Conservation (phyloP, 1,140 invertebrate species). For the Drosophila chauvacae region DNA sequence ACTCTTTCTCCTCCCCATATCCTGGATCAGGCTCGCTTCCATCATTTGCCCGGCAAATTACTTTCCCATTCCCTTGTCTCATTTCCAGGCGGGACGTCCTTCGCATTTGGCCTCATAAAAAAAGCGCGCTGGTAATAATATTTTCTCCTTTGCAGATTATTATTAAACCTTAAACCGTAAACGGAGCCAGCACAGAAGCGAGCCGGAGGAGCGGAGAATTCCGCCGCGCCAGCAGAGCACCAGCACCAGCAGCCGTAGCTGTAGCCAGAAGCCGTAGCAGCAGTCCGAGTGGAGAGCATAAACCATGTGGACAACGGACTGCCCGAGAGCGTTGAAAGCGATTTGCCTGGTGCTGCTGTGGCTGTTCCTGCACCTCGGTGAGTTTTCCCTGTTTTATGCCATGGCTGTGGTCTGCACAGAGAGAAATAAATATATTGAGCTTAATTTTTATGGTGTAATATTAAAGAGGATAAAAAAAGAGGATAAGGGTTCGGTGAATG, state of each 20-base stretch:
- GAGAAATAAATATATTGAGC: neutral
- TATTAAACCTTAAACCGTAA: slow-evolving; percentile 59
- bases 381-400: slow-evolving; percentile 18
- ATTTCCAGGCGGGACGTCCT: slow-evolving; percentile 31
- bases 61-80: slow-evolving; percentile 30
- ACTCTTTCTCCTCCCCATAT: slow-evolving; percentile 5
- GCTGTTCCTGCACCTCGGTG: slow-evolving; percentile 68
- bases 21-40: slow-evolving; percentile 23
- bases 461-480: neutral
- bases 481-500: neutral
- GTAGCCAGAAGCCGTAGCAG: slow-evolving; percentile 20
- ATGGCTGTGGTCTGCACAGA: neutral
- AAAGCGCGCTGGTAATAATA: slow-evolving; percentile 51
- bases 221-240: slow-evolving; percentile 6
- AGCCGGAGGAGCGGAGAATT: slow-evolving; percentile 31
- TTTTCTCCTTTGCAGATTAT: slow-evolving; percentile 54
- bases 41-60: slow-evolving; percentile 45
- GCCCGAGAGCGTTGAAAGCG: slow-evolving; percentile 52
- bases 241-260: slow-evolving; percentile 15
- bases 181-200: slow-evolving; percentile 35
- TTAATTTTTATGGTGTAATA: neutral
- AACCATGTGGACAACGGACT: slow-evolving; percentile 54
- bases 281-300: slow-evolving; percentile 51
- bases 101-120: slow-evolving; percentile 41
- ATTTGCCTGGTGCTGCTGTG: slow-evolving; percentile 66